Evolutionary conservation across 2,113 vertebrate species (phyloP).

Genomic region (Cyanoderma ruficeps): DNA sequence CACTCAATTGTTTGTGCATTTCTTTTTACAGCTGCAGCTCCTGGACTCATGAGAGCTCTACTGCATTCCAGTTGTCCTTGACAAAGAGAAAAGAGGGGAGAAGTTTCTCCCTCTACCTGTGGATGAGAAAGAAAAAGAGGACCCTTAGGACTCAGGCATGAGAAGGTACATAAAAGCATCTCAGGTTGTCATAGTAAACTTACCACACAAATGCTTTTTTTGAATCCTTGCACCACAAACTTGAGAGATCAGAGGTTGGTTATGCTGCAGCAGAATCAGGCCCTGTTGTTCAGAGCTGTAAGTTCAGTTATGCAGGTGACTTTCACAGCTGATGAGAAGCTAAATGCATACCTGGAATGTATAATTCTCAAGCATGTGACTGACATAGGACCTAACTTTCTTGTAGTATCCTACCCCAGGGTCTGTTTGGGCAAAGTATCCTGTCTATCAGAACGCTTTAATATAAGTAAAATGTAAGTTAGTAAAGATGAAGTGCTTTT

Average conservation of each 20-base stretch:
- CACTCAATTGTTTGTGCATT: neutral
- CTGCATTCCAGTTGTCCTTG: neutral
- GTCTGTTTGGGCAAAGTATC: neutral
- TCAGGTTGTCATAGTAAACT: neutral
- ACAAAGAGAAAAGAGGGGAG: neutral
- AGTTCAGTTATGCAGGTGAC: neutral
- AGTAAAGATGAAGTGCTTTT: neutral
- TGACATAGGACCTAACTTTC: neutral
- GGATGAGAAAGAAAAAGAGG: neutral
- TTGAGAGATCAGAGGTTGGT: neutral
- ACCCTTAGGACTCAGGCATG: neutral
- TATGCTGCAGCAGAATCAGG: neutral
- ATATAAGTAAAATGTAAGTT: neutral
- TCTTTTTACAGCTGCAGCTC: neutral
- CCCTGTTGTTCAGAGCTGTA: neutral
- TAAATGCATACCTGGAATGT: neutral
- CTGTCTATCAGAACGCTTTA: neutral
- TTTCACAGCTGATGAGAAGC: neutral
- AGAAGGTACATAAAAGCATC: neutral
- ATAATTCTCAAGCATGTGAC: fast-evolving
- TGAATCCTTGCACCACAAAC: neutral
- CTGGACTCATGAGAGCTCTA: neutral
- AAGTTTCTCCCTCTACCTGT: neutral
- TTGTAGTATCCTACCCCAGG: neutral
- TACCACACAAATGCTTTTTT: neutral